phyloP scores from a whole-genome alignment of 2,888 invertebrate species.

The Boloria selene region DNA sequence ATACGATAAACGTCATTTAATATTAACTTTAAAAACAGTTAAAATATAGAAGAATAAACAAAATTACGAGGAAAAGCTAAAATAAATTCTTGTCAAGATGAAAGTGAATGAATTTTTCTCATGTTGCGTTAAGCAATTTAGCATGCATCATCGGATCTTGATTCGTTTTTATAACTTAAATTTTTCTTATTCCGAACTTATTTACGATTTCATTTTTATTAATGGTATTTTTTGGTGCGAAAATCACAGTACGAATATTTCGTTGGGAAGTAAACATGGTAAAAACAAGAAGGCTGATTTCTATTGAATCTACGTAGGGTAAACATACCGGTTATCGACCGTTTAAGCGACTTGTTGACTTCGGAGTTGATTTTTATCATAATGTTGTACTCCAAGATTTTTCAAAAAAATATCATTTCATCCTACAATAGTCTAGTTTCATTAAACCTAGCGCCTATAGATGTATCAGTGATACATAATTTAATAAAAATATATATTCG shows the following conservation, averaged over 20 bases:
- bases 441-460: too few species aligned
- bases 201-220: conserved; percentile 18
- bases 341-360: too few species aligned
- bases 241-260: not conserved
- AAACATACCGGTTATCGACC: too few species aligned
- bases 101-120: conserved; percentile 45
- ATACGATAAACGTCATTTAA: not conserved
- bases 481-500: too few species aligned
- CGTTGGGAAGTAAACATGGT: too few species aligned
- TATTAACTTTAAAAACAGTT: not conserved
- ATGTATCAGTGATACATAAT: too few species aligned
- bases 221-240: conserved; percentile 1
- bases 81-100: conserved; percentile 33
- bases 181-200: conserved; percentile 7
- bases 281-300: too few species aligned
- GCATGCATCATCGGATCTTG: conserved; percentile 46
- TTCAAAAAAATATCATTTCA: too few species aligned
- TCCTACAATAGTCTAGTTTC: too few species aligned
- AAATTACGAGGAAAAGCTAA: conserved; percentile 1
- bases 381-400: too few species aligned
- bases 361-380: too few species aligned
- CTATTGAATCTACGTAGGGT: too few species aligned
- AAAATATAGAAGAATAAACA: not conserved
- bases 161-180: conserved; percentile 39
- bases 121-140: conserved; percentile 46